Conservation (phyloP, 2,113 vertebrate species). For the Gavia stellata region DNA sequence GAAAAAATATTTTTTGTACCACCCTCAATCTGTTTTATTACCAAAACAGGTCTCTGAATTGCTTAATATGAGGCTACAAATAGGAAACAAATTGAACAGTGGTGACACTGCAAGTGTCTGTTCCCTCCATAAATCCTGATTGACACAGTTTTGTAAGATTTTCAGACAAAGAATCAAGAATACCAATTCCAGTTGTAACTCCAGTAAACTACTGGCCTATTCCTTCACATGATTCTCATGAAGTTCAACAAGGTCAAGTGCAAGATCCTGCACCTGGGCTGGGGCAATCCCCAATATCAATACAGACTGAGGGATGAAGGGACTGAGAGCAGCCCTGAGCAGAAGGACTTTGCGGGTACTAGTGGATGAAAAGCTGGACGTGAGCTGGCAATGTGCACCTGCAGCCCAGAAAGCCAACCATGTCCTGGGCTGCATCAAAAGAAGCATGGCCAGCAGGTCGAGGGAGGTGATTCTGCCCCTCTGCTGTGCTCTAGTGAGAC, state of each 20-base stretch:
- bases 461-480: not conserved
- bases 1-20: not conserved
- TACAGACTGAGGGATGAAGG: not conserved
- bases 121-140: not conserved
- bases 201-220: not conserved
- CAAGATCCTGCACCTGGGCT: not conserved
- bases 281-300: rapidly evolving
- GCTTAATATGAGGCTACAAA: not conserved
- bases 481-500: not conserved
- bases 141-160: not conserved
- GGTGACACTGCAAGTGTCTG: not conserved
- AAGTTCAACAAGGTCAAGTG: not conserved
- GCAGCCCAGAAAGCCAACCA: rapidly evolving
- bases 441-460: rapidly evolving
- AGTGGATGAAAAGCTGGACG: not conserved
- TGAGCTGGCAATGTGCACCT: rapidly evolving
- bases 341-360: not conserved
- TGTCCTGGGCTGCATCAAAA: not conserved
- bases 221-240: not conserved
- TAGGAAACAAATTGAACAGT: not conserved
- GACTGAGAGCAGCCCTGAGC: rapidly evolving
- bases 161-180: not conserved
- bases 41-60: not conserved
- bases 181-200: not conserved
- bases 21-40: not conserved